Evolutionary conservation across 2,797 vertebrate species (phyloP).

Genomic region (Sitta carolinensis): DNA sequence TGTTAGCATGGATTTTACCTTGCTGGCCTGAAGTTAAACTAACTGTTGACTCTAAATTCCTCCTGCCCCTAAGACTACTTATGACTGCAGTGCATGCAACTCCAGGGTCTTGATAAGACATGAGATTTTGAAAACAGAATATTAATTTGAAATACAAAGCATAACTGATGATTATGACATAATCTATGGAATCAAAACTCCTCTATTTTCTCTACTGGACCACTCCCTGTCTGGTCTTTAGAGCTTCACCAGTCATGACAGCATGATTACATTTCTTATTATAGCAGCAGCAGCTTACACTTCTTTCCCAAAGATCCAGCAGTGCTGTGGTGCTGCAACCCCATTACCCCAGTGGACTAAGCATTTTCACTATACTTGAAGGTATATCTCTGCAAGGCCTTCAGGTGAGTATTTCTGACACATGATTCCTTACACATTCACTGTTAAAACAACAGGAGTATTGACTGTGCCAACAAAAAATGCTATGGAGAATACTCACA

Average conservation of each 20-base stretch:
- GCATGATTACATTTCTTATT: not conserved
- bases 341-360: not conserved
- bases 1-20: not conserved
- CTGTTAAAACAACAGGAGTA: not conserved
- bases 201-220: not conserved
- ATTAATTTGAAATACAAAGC: not conserved
- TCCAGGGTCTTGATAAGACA: not conserved
- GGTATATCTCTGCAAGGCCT: not conserved
- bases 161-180: not conserved
- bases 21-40: not conserved
- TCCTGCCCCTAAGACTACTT: not conserved
- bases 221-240: not conserved
- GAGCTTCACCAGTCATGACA: not conserved
- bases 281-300: not conserved
- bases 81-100: rapidly evolving
- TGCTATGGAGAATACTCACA: not conserved
- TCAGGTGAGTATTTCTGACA: not conserved
- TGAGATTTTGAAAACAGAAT: not conserved
- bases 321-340: not conserved
- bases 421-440: not conserved
- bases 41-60: not conserved
- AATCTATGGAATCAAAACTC: not conserved
- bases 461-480: not conserved
- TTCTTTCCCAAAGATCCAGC: not conserved
- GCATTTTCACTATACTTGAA: not conserved